Conservation (phyloP, 2,888 invertebrate genomes). For the Heliconius cydno region DNA sequence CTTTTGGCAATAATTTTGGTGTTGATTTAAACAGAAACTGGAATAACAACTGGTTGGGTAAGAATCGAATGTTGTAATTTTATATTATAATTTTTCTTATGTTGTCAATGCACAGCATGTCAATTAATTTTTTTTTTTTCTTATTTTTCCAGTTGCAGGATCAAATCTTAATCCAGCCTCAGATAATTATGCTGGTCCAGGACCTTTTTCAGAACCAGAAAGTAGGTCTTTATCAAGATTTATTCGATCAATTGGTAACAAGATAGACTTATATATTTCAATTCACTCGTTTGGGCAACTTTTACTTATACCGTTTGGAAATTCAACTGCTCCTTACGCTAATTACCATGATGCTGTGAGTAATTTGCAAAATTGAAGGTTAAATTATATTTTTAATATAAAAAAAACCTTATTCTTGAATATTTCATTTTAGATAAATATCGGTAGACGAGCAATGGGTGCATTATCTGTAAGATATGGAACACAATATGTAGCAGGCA, state of each 20-base stretch:
- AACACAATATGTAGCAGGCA: constrained; percentile 79
- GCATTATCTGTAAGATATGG: constrained; percentile 76
- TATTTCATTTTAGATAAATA: constrained; percentile 60
- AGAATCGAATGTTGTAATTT: constrained; percentile 41
- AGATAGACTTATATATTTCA: constrained; percentile 85
- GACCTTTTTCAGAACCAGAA: constrained; percentile 88
- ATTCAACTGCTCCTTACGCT: constrained; percentile 81
- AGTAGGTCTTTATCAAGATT: constrained; percentile 81
- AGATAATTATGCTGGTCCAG: constrained; percentile 86
- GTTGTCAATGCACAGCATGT: too few species aligned
- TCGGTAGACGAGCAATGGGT: constrained; percentile 78
- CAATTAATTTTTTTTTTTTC: background rate
- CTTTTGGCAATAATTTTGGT: constrained; percentile 81
- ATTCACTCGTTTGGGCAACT: constrained; percentile 90
- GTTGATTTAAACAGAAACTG: constrained; percentile 92
- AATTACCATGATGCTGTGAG: constrained; percentile 84
- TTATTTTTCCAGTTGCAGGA: constrained; percentile 70
- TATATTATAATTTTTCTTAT: background rate
- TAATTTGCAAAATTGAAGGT: constrained; percentile 26
- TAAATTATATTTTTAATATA: too few species aligned
- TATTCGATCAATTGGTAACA: constrained; percentile 74
- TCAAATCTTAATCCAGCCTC: constrained; percentile 83
- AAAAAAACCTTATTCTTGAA: background rate
- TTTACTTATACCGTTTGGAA: constrained; percentile 88
- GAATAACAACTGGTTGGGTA: constrained; percentile 86